These are phyloP conservation scores for Leucosticte australis DNA, from an alignment of 2,113 vertebrate species.

Conservation along the genomic window DNA sequence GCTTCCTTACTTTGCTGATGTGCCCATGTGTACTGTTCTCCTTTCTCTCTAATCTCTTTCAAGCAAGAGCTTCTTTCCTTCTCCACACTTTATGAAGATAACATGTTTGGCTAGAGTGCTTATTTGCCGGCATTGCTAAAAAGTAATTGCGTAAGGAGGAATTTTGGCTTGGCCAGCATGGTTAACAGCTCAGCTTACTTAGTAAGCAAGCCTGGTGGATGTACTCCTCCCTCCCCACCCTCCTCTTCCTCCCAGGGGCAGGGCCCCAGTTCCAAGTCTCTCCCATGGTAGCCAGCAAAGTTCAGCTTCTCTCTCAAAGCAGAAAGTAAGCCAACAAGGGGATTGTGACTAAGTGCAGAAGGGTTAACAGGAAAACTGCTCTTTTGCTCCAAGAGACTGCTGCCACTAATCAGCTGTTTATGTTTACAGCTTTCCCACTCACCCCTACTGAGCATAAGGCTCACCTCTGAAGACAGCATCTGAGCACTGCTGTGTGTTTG, in stretches of 20 bases:
- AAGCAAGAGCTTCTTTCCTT: not conserved
- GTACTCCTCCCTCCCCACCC: conserved; percentile 1
- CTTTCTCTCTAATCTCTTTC: not conserved
- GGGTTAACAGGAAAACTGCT: not conserved
- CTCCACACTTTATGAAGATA: not conserved
- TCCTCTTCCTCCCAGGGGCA: not conserved
- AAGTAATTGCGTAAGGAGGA: not conserved
- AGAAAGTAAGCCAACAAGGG: not conserved
- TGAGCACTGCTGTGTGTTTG: conserved; percentile 1
- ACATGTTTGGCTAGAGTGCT: fast-evolving
- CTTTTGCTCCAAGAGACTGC: conserved; percentile 14
- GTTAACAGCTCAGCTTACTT: not conserved
- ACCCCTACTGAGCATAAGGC: not conserved
- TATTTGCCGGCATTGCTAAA: not conserved
- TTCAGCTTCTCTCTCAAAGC: not conserved
- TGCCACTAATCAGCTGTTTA: not conserved
- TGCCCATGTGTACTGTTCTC: not conserved
- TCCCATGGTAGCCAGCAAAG: not conserved
- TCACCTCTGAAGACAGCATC: not conserved
- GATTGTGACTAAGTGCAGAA: not conserved
- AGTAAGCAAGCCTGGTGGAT: not conserved
- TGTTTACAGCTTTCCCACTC: conserved; percentile 20
- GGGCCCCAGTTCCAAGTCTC: not conserved
- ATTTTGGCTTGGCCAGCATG: not conserved
- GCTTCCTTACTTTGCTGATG: not conserved